phyloP scores from a whole-genome alignment of 2,888 invertebrate species.

The Mechanitis messenoides region DNA sequence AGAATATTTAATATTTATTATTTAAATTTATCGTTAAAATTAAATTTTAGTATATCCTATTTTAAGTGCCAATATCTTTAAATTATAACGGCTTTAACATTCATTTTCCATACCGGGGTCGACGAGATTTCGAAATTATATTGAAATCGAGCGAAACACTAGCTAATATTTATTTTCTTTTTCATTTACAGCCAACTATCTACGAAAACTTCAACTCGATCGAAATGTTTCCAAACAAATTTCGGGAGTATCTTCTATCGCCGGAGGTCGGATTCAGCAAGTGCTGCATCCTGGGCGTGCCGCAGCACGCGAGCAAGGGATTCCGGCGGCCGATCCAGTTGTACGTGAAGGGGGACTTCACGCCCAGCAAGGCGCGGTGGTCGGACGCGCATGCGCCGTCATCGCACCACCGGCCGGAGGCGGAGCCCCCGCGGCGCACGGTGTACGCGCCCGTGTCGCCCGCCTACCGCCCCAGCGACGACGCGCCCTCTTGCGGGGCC shows the following conservation, averaged over 20 bases:
- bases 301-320: conserved; percentile 90
- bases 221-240: conserved; percentile 93
- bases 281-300: conserved; percentile 89
- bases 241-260: conserved; percentile 93
- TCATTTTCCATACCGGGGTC: too few species aligned
- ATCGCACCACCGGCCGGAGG: conserved; percentile 76
- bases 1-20: too few species aligned
- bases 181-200: conserved; percentile 82
- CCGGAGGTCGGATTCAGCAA: conserved; percentile 94
- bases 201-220: conserved; percentile 90
- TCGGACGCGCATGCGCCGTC: conserved; percentile 80
- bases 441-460: conserved; percentile 71
- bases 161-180: not conserved
- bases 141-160: too few species aligned
- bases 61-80: too few species aligned
- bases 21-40: too few species aligned
- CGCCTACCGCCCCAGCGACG: conserved; percentile 69
- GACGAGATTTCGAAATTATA: too few species aligned
- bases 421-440: conserved; percentile 72
- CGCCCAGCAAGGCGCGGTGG: conserved; percentile 79
- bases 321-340: conserved; percentile 89
- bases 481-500: conserved; percentile 72
- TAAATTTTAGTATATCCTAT: too few species aligned
- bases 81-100: too few species aligned
- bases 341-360: conserved; percentile 80